phyloP scores from a whole-genome alignment of 2,113 vertebrate genomes.

The Oreotrochilus melanogaster region DNA sequence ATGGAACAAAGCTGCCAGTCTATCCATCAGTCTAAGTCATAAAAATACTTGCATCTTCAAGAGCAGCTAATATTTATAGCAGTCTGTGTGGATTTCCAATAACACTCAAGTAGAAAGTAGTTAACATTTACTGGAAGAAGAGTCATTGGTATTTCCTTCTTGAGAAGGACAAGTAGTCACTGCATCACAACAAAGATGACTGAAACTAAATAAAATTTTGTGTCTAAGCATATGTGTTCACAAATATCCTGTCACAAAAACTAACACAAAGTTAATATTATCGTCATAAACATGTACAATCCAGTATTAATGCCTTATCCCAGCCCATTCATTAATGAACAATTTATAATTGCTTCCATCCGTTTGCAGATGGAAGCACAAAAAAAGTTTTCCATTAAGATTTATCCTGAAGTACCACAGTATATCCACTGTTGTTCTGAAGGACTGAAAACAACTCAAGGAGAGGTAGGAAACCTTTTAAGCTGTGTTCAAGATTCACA shows the following conservation, averaged over 20 bases:
- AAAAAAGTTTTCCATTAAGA: neutral
- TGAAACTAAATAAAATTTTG: neutral
- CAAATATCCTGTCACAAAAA: neutral
- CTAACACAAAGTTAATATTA: neutral
- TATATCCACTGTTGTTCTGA: neutral
- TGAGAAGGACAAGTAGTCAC: neutral
- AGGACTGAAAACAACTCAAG: neutral
- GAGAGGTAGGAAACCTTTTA: neutral
- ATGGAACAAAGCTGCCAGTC: neutral
- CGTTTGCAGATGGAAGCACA: neutral
- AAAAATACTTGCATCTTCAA: neutral
- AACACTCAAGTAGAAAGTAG: neutral
- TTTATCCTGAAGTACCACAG: neutral
- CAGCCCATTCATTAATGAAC: neutral
- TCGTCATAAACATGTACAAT: neutral
- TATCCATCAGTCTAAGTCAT: neutral
- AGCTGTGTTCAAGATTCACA: neutral
- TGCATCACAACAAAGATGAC: neutral
- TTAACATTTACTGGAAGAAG: neutral
- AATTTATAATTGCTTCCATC: neutral
- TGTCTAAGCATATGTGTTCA: neutral
- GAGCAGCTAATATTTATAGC: neutral
- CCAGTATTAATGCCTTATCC: neutral
- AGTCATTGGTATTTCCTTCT: neutral
- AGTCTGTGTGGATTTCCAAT: neutral